phyloP scores from a whole-genome alignment of 2,888 invertebrate genomes.

The Hetaerina titia region DNA sequence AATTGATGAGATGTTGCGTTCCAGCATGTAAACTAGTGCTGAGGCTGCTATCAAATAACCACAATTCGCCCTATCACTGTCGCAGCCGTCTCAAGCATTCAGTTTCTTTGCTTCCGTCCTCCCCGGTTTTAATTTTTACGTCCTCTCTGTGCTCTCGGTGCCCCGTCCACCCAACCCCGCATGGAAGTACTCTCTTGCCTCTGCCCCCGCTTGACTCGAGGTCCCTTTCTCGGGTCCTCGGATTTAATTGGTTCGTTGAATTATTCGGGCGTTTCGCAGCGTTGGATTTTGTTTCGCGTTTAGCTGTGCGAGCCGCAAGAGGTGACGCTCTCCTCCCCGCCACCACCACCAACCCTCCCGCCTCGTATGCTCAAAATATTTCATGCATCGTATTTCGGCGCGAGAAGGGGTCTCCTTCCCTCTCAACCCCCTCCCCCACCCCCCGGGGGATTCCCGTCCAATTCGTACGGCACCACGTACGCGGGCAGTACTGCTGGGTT shows the following conservation, averaged over 20 bases:
- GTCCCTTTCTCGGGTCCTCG: neutral
- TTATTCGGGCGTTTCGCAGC: neutral
- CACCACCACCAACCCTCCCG: too few relatives aligned
- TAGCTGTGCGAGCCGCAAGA: neutral
- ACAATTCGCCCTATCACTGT: neutral
- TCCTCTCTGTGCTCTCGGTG: neutral
- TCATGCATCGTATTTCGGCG: neutral
- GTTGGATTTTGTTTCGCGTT: neutral
- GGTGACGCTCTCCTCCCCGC: too few relatives aligned
- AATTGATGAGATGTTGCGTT: too few relatives aligned
- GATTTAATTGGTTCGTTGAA: constrained; percentile 7
- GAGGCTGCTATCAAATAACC: too few relatives aligned
- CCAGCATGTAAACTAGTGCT: too few relatives aligned
- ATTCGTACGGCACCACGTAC: too few relatives aligned
- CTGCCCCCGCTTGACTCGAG: neutral
- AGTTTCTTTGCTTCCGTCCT: neutral
- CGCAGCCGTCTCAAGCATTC: neutral
- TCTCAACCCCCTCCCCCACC: too few relatives aligned
- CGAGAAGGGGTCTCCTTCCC: too few relatives aligned
- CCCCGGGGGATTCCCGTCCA: too few relatives aligned
- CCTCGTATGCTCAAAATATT: neutral
- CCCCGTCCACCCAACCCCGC: neutral
- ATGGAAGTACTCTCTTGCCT: neutral
- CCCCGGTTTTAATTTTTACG: neutral
- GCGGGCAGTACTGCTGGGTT: too few relatives aligned